These are phyloP conservation scores for Pyxicephalus adspersus DNA, from an alignment of 2,113 vertebrate genomes.

Conservation along the genomic window DNA sequence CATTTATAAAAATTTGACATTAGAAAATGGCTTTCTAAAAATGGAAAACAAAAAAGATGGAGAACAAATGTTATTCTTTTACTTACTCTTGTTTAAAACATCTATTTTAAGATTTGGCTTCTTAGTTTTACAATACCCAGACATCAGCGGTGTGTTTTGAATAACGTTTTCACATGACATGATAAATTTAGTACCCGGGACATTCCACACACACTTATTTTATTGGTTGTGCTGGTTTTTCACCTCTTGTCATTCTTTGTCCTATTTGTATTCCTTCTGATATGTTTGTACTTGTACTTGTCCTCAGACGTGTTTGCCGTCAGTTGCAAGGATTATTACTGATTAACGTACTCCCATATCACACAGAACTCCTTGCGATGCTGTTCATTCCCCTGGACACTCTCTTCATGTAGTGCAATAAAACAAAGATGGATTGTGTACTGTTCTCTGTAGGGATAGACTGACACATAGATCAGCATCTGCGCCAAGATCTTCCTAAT, in stretches of 20 bases:
- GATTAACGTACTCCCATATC: constrained; percentile 68
- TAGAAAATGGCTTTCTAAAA: no score
- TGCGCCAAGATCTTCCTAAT: constrained; percentile 75
- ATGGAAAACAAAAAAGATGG: no score
- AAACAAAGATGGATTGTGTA: constrained; percentile 81
- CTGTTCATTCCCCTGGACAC: constrained; percentile 63
- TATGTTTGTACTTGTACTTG: constrained; percentile 60
- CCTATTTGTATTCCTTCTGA: constrained; percentile 51
- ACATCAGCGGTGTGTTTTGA: no score
- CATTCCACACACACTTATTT: no score
- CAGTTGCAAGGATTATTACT: constrained; percentile 65
- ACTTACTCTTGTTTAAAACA: no score
- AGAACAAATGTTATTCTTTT: no score
- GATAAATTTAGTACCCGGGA: no score
- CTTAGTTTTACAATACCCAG: no score
- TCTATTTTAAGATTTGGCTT: no score
- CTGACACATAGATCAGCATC: constrained; percentile 74
- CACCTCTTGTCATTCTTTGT: constrained; percentile 40
- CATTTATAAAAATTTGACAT: no score
- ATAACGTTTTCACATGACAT: no score
- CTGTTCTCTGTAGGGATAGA: constrained; percentile 78
- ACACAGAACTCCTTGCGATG: constrained; percentile 62
- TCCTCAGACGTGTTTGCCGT: constrained; percentile 59
- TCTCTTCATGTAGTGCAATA: constrained; percentile 74
- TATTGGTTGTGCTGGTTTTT: constrained; percentile 4